Evolutionary conservation across 2,888 invertebrate genomes (phyloP).

Genomic region (Melitaea athalia): DNA sequence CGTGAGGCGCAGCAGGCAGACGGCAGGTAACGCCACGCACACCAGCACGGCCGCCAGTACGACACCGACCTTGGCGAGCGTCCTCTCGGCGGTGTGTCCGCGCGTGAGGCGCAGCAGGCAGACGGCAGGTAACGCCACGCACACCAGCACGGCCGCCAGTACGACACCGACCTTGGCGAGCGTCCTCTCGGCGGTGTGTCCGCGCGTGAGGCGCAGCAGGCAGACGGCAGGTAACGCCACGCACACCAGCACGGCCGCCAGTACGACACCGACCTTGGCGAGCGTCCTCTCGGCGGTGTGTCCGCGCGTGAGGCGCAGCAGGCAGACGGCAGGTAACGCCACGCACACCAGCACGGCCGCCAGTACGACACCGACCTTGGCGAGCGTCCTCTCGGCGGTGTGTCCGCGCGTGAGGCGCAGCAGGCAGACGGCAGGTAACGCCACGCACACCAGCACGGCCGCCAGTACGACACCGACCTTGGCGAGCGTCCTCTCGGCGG

Average conservation of each 20-base stretch:
- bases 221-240: slow-evolving; percentile 96
- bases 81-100: slow-evolving; percentile 91
- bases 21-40: slow-evolving; percentile 95
- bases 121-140: slow-evolving; percentile 95
- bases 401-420: too few relatives aligned
- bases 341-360: slow-evolving; percentile 90
- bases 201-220: slow-evolving; percentile 91
- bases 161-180: slow-evolving; percentile 93
- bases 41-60: slow-evolving; percentile 96
- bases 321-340: slow-evolving; percentile 95
- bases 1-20: slow-evolving; percentile 92
- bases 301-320: slow-evolving; percentile 91
- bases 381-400: slow-evolving; percentile 84
- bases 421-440: slow-evolving; percentile 90
- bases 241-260: slow-evolving; percentile 97
- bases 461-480: slow-evolving; percentile 87
- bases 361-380: slow-evolving; percentile 89
- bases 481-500: slow-evolving; percentile 86
- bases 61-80: slow-evolving; percentile 92
- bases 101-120: slow-evolving; percentile 93
- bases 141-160: slow-evolving; percentile 93
- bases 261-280: slow-evolving; percentile 93
- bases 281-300: slow-evolving; percentile 91
- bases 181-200: slow-evolving; percentile 91
- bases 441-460: slow-evolving; percentile 83